Evolutionary conservation across 2,113 vertebrate species (phyloP).

Genomic region (Erythrocebus patas): DNA sequence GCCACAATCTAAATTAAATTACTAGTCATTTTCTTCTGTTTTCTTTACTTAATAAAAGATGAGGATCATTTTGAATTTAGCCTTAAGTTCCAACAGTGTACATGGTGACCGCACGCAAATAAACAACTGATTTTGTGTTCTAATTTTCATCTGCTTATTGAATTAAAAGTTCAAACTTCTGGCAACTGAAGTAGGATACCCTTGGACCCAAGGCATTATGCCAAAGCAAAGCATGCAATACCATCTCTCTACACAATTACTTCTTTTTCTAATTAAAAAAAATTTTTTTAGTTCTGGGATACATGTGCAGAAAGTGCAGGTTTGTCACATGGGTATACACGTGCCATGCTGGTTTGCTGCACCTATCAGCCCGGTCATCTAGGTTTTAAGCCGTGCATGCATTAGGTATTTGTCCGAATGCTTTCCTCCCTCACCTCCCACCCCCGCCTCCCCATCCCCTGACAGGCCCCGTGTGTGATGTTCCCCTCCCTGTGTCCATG

Average conservation of each 20-base stretch:
- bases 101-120: neutral
- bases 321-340: too few species aligned
- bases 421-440: too few species aligned
- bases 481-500: too few species aligned
- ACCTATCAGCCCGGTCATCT: too few species aligned
- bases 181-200: constrained; percentile 58
- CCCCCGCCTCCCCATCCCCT: too few species aligned
- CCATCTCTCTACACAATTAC: constrained; percentile 30
- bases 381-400: too few species aligned
- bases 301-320: too few species aligned
- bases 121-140: constrained; percentile 52
- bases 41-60: constrained; percentile 23
- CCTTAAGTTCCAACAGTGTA: neutral
- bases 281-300: too few species aligned
- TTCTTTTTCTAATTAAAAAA: too few species aligned
- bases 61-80: neutral
- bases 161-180: constrained; percentile 65
- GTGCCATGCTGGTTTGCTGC: too few species aligned
- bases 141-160: constrained; percentile 58
- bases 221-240: neutral
- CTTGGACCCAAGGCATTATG: constrained; percentile 36
- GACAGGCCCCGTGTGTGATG: too few species aligned
- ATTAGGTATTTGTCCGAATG: too few species aligned
- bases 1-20: neutral
- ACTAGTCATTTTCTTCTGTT: constrained; percentile 5